Evolutionary conservation across 2,888 invertebrate genomes (phyloP), one percentile per base, ranked within the genome.

Genomic region (Electrophaes corylata): DNA sequence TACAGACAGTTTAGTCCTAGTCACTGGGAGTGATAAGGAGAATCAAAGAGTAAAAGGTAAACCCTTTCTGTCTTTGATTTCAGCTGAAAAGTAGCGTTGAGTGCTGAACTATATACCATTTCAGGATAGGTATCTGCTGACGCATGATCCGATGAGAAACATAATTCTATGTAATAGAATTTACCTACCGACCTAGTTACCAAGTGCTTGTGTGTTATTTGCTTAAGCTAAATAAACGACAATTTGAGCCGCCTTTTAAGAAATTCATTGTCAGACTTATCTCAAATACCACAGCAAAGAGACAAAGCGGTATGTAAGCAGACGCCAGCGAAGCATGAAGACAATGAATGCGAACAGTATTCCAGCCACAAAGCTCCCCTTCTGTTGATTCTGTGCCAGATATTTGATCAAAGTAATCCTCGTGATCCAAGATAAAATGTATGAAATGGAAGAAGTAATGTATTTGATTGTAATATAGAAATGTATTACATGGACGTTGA

Each of bases 271-370:
- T 23, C 20, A 23, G 33, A 46, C 20, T 14, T 14, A 37, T 52
- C 35, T 52, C 14, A 37, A 12, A 47, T 37, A 26, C 39, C 29
- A 43, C 33, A 45, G 44, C 8, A 26, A 26, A 51, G 44, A 49
- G 49, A 10, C 26, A 31, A 23, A 16, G 23, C 2, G 10, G 1
- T 23, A 43, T 33, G 35, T 39, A 44, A 37, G 35, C 12, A 49
- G 23, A 37, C 16, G 16, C 37, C 37, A 52, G 12, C 37, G 44
- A 18, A 10, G 18, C 44, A 19, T 37, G 44, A 45, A 45, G 4
- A 51, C 51, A 51, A 18, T 23, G 35, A 4, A 16, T 29, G 26
- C 3, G 20, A 20, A 16, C 31, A 20, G 23, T 16, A 43, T 26
- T 23, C 20, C 35, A 37, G 8, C 26, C 26, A 8, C 10, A 29